Evolutionary conservation across 2,888 invertebrate genomes (phyloP).

Genomic region (Elmis aenea): DNA sequence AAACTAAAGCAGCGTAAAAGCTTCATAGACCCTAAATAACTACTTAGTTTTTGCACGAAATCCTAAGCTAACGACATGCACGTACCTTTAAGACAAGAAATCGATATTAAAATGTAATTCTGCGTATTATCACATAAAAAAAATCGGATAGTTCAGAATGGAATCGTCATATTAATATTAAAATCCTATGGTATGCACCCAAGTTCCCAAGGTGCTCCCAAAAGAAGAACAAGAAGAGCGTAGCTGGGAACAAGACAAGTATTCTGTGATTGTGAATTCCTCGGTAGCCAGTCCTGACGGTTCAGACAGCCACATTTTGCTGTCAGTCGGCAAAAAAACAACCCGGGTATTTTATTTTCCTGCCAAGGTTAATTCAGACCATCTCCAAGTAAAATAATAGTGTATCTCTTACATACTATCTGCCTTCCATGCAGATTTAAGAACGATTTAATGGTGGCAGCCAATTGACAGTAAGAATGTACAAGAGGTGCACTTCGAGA

Average conservation of each 20-base stretch:
- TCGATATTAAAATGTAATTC: too few species aligned
- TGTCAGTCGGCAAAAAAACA: constrained; percentile 38
- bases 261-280: constrained; percentile 38
- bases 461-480: constrained; percentile 26
- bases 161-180: too few species aligned
- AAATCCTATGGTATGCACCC: too few species aligned
- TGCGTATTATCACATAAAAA: too few species aligned
- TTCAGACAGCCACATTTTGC: constrained; percentile 46
- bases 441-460: constrained; percentile 44
- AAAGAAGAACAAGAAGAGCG: constrained; percentile 15
- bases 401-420: constrained; percentile 42
- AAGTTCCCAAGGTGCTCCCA: too few species aligned
- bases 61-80: too few species aligned
- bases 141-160: too few species aligned
- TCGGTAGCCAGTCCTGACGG: constrained; percentile 39
- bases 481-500: constrained; percentile 17
- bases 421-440: constrained; percentile 31
- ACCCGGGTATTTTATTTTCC: constrained; percentile 44
- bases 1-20: too few species aligned
- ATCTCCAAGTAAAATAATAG: constrained; percentile 45
- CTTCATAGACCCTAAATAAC: too few species aligned
- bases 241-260: constrained; percentile 31
- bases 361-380: constrained; percentile 49
- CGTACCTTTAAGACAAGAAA: too few species aligned
- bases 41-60: too few species aligned